phyloP scores from a whole-genome alignment of 1,140 invertebrate species.

The Pseudoatta argentina region DNA sequence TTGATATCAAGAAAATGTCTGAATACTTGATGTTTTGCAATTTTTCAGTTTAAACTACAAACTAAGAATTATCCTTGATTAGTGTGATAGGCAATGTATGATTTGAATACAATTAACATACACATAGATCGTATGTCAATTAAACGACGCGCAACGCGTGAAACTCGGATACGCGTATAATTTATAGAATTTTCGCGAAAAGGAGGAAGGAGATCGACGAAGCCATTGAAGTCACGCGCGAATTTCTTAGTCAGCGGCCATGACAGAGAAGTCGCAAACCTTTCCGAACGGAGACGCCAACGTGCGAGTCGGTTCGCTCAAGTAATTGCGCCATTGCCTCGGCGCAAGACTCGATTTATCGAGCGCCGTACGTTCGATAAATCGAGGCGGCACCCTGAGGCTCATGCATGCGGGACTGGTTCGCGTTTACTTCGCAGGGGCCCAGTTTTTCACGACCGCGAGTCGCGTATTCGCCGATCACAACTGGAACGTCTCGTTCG shows the following conservation, averaged over 20 bases:
- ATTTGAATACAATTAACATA: background rate
- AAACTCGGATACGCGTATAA: too few species aligned
- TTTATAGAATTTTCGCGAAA: background rate
- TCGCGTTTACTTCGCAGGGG: constrained; percentile 59
- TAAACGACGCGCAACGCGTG: background rate
- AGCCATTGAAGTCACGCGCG: constrained; percentile 14
- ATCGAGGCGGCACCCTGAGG: constrained; percentile 42
- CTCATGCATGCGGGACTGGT: constrained; percentile 48
- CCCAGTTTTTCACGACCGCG: constrained; percentile 46
- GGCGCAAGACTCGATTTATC: background rate
- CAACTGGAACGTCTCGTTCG: background rate
- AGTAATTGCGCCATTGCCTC: background rate
- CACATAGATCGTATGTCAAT: background rate
- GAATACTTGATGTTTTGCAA: background rate
- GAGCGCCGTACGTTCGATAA: constrained; percentile 22
- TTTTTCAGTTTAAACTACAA: background rate
- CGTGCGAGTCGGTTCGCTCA: background rate
- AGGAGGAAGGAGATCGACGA: background rate
- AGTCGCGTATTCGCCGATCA: constrained; percentile 1
- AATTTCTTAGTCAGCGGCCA: constrained; percentile 63
- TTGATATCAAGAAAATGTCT: background rate
- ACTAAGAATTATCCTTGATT: background rate
- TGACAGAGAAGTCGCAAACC: constrained; percentile 40
- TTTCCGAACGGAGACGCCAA: background rate
- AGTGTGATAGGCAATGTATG: background rate